Conservation (phyloP, 2,888 invertebrate genomes). For the Autographa gamma region DNA sequence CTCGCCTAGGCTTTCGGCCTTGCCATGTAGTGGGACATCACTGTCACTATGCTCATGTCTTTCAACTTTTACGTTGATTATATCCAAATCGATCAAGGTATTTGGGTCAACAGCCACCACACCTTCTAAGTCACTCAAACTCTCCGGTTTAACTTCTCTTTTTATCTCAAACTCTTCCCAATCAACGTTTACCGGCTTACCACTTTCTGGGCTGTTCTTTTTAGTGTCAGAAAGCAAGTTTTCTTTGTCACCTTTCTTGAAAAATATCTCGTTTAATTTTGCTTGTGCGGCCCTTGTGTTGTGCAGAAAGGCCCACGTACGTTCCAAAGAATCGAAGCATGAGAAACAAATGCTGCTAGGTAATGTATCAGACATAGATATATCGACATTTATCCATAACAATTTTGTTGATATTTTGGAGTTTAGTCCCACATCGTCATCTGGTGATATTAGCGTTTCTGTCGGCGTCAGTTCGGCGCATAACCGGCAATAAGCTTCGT, state of each 20-base stretch:
- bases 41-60: slow-evolving; percentile 66
- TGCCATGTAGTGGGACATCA: slow-evolving; percentile 70
- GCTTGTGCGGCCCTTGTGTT: slow-evolving; percentile 77
- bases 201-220: slow-evolving; percentile 22
- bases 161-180: slow-evolving; percentile 79
- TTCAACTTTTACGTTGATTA: slow-evolving; percentile 70
- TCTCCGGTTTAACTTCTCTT: slow-evolving; percentile 73
- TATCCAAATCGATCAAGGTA: slow-evolving; percentile 59
- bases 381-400: slow-evolving; percentile 83
- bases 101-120: slow-evolving; percentile 64
- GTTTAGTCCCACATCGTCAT: slow-evolving; percentile 76
- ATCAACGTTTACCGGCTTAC: slow-evolving; percentile 68
- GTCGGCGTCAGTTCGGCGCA: slow-evolving; percentile 81
- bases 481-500: slow-evolving; percentile 78
- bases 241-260: slow-evolving; percentile 55
- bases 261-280: slow-evolving; percentile 72
- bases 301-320: slow-evolving; percentile 81
- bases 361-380: slow-evolving; percentile 67
- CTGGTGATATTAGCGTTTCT: slow-evolving; percentile 74
- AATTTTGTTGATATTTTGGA: slow-evolving; percentile 80
- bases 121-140: slow-evolving; percentile 54
- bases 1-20: slow-evolving; percentile 29
- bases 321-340: slow-evolving; percentile 82
- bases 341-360: slow-evolving; percentile 83
- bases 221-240: slow-evolving; percentile 42